Conservation (phyloP, 2,888 invertebrate genomes). For the Lapara coniferarum region DNA sequence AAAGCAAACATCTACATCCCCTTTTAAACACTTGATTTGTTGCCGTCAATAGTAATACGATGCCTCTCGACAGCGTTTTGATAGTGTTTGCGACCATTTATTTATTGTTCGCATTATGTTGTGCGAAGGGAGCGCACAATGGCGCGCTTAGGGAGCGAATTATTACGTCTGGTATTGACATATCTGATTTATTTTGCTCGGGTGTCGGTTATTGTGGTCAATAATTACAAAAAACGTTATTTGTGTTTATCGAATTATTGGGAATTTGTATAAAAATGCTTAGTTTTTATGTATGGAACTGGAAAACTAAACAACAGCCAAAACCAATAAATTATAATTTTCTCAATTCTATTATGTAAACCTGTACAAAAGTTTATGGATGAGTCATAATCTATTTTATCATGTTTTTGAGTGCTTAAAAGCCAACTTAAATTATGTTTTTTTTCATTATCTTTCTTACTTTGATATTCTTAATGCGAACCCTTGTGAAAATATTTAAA, state of each 20-base stretch:
- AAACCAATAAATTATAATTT: too few relatives aligned
- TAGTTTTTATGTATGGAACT: too few relatives aligned
- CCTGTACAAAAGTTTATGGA: too few relatives aligned
- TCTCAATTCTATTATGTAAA: too few relatives aligned
- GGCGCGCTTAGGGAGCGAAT: slow-evolving; percentile 27
- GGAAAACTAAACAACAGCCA: too few relatives aligned
- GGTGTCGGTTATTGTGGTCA: slow-evolving; percentile 45
- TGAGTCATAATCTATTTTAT: too few relatives aligned
- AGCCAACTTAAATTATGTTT: neutral
- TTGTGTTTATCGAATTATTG: neutral
- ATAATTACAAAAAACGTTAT: slow-evolving; percentile 33
- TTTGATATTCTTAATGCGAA: too few relatives aligned
- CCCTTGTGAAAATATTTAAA: too few relatives aligned
- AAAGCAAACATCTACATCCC: slow-evolving; percentile 17
- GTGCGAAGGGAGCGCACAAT: slow-evolving; percentile 42
- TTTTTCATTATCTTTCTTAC: too few relatives aligned
- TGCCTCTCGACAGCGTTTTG: slow-evolving; percentile 48
- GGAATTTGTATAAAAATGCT: too few relatives aligned
- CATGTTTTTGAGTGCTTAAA: too few relatives aligned
- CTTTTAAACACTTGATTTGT: slow-evolving; percentile 61
- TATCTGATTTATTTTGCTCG: slow-evolving; percentile 51
- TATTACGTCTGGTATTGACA: slow-evolving; percentile 53
- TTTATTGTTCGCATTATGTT: slow-evolving; percentile 54
- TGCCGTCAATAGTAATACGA: slow-evolving; percentile 47
- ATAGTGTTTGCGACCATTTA: slow-evolving; percentile 58